phyloP scores from a whole-genome alignment of 2,888 invertebrate species.

The Thymelicus lineola region DNA sequence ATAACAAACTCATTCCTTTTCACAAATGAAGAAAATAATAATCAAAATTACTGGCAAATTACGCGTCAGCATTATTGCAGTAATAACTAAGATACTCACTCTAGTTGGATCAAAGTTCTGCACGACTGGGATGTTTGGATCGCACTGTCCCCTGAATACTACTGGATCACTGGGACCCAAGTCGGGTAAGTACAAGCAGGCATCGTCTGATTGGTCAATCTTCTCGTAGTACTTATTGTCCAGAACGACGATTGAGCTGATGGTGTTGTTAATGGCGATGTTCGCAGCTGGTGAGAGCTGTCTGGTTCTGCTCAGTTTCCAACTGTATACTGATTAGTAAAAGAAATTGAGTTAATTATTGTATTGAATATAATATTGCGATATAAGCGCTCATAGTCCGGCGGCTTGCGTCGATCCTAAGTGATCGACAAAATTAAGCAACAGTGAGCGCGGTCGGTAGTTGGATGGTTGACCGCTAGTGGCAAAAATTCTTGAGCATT shows the following conservation, averaged over 20 bases:
- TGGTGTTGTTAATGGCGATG: conserved; percentile 52
- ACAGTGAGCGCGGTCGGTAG: no score
- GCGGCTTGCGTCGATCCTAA: no score
- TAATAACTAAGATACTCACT: conserved; percentile 55
- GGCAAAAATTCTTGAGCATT: no score
- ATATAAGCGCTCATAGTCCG: no score
- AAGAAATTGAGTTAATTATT: neutral
- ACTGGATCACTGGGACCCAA: conserved; percentile 54
- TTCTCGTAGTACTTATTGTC: conserved; percentile 58
- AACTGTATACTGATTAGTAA: conserved; percentile 63
- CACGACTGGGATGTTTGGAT: conserved; percentile 54
- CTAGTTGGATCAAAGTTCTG: conserved; percentile 54
- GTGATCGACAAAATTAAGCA: no score
- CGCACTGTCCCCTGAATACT: conserved; percentile 63
- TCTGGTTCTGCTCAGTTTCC: conserved; percentile 66
- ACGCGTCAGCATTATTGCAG: no score
- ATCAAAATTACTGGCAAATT: no score
- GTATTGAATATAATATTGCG: no score
- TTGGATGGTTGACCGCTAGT: no score
- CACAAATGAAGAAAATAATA: no score
- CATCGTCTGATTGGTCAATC: conserved; percentile 55
- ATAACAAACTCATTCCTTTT: no score
- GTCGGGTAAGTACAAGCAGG: conserved; percentile 67
- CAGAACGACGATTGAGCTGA: conserved; percentile 53
- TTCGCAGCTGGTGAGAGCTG: conserved; percentile 49